These are phyloP conservation scores for Pachyuromys duprasi DNA, from an alignment of 2,797 vertebrate genomes.

Conservation along the genomic window DNA sequence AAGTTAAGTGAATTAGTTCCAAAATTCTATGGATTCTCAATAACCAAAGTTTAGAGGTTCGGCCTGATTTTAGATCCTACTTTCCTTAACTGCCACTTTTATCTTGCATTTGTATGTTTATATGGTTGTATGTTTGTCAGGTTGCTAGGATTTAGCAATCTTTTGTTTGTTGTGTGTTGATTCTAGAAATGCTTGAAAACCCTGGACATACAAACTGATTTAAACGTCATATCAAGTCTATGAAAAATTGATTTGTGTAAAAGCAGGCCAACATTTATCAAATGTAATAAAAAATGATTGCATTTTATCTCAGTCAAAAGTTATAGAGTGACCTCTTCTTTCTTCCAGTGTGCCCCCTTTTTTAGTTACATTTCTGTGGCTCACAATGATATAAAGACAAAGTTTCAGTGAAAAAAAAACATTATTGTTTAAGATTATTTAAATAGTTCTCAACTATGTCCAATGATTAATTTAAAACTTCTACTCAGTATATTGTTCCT, in stretches of 20 bases:
- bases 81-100: too few species aligned
- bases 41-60: too few species aligned
- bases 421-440: neutral
- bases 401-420: neutral
- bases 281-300: neutral
- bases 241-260: neutral
- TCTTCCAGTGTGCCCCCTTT: neutral
- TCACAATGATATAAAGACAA: neutral
- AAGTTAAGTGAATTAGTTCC: too few species aligned
- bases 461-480: slow-evolving; percentile 5
- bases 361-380: neutral
- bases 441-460: neutral
- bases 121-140: neutral
- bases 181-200: neutral
- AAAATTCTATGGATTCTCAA: too few species aligned
- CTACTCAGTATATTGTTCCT: neutral
- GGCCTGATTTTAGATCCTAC: too few species aligned
- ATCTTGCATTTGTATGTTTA: too few species aligned
- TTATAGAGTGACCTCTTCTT: neutral
- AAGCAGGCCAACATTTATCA: neutral
- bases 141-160: neutral
- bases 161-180: neutral
- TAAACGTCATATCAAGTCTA: neutral
- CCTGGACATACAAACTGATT: neutral
- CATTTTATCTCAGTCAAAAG: slow-evolving; percentile 3